Conservation (phyloP, 2,113 vertebrate species). For the Trichechus manatus region DNA sequence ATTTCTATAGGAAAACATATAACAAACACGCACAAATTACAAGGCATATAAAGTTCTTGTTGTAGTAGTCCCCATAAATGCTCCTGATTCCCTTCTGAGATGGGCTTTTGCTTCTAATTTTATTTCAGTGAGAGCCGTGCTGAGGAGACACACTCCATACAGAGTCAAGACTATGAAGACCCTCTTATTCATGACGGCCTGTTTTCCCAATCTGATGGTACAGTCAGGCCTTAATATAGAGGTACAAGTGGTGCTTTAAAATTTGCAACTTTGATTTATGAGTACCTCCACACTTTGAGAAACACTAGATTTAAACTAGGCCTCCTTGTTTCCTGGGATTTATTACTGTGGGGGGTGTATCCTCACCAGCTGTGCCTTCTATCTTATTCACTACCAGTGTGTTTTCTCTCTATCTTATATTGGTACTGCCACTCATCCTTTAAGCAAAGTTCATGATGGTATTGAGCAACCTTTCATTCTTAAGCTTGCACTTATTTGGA, state of each 20-base stretch:
- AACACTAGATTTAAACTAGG: background rate
- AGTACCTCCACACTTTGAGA: background rate
- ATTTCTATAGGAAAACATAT: background rate
- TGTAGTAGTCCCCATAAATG: background rate
- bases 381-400: background rate
- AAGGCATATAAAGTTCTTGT: background rate
- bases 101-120: background rate
- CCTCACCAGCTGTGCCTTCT: background rate
- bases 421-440: background rate
- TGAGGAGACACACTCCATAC: background rate
- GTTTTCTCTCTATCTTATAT: background rate
- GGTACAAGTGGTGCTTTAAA: background rate
- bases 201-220: background rate
- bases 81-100: background rate
- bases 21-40: background rate
- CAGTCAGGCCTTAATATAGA: background rate
- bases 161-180: background rate
- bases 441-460: background rate
- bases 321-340: background rate
- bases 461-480: background rate
- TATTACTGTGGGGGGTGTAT: background rate
- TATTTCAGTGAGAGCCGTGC: background rate
- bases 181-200: background rate
- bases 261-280: background rate
- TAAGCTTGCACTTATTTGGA: background rate